A percentile compares a stretch with the other conserved stretches of the same genome.
Conservation (phyloP, 2,797 vertebrate species). For the Avahi laniger region DNA sequence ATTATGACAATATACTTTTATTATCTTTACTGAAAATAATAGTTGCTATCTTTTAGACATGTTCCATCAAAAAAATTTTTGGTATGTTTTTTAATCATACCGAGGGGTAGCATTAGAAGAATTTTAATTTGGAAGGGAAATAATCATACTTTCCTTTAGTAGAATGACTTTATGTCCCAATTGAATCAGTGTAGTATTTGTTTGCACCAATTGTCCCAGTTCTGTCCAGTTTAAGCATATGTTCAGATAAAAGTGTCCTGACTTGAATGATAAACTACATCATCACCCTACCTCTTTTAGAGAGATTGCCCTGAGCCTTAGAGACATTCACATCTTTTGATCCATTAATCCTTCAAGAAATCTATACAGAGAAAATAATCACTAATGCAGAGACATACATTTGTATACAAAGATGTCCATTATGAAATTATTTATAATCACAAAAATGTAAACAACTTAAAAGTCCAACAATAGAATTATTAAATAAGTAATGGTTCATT, state of each 20-base stretch:
- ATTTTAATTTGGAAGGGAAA: slow-evolving; percentile 28
- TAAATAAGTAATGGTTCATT: background rate
- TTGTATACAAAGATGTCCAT: background rate
- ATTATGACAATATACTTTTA: slow-evolving; percentile 18
- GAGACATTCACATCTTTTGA: background rate
- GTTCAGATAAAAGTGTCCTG: background rate
- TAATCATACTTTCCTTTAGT: background rate
- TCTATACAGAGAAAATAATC: slow-evolving; percentile 23
- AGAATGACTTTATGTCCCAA: background rate
- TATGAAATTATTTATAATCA: background rate
- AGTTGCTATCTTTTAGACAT: no score
- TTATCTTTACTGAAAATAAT: slow-evolving; percentile 28
- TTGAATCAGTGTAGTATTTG: background rate
- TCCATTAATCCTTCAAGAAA: background rate
- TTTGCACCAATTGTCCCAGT: background rate
- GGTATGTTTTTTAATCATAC: background rate
- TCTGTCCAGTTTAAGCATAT: background rate
- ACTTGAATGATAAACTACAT: background rate
- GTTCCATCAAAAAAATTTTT: no score
- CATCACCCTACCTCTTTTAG: background rate
- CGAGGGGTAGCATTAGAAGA: background rate
- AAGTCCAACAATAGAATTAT: background rate
- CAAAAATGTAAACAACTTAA: background rate
- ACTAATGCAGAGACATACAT: background rate
- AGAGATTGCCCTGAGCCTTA: background rate